phyloP scores from a whole-genome alignment of 2,113 vertebrate genomes.

The Morone chrysops region DNA sequence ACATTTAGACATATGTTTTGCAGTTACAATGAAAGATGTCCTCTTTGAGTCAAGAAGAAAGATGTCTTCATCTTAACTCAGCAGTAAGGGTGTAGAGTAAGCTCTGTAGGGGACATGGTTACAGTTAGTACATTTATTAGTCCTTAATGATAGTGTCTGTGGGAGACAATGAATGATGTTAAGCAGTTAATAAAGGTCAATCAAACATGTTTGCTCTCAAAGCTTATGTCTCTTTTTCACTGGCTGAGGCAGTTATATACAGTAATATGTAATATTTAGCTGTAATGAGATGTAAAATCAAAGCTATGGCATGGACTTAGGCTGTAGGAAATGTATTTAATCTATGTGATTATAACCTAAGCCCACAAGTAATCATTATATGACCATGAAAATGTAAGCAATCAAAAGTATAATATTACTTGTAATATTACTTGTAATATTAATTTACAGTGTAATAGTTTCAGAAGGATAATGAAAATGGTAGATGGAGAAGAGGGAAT shows the following conservation, averaged over 20 bases:
- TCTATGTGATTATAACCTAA: constrained; percentile 29
- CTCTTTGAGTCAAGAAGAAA: constrained; percentile 26
- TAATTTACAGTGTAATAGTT: constrained; percentile 55
- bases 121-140: constrained; percentile 29
- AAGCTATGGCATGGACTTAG: background rate
- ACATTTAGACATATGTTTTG: constrained; percentile 4
- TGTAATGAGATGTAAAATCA: constrained; percentile 38
- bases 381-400: constrained; percentile 41
- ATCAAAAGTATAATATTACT: constrained; percentile 49
- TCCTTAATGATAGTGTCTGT: background rate
- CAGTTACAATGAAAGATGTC: constrained; percentile 16
- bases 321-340: constrained; percentile 9
- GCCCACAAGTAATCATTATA: constrained; percentile 34
- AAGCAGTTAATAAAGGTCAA: constrained; percentile 10
- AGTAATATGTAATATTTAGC: constrained; percentile 19
- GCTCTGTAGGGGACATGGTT: constrained; percentile 12
- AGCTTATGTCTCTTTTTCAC: background rate
- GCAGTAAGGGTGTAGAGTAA: background rate
- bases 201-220: constrained; percentile 17
- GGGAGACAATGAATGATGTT: background rate
- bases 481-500: constrained; percentile 21
- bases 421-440: too few relatives aligned
- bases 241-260: background rate
- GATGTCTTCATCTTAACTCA: background rate
- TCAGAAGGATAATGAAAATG: constrained; percentile 49